Evolutionary conservation across 2,113 vertebrate species (phyloP), one percentile per base, ranked within the genome.

Genomic region (Vanacampus margaritifer): DNA sequence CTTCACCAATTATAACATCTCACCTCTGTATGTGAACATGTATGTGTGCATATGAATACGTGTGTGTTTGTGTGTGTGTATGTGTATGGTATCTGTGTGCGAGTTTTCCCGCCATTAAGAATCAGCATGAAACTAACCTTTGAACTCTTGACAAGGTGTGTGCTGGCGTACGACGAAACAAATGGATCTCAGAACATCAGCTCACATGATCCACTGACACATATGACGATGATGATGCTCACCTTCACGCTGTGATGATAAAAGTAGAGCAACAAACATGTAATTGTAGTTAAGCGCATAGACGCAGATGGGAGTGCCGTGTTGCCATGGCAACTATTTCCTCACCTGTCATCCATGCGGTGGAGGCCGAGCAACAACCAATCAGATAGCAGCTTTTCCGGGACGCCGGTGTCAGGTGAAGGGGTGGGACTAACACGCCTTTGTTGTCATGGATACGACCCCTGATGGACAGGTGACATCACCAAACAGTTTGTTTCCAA

Each of bases 261-360:
- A 32, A 32, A 32, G 54, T 19, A 57, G 26, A 57, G 32, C 54
- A 57, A 19, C 32, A 32, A 57, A 57, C 26, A 26, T 54, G 13
- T 54, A 28, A 57, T 57, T 10, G 5, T 51, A n/a, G 16, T 21
- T 46, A n/a, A 50, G 21, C 6, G 21, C 21, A 9, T 23, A 3
- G 48, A 51, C 3, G 8, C 21, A 23, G 1, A 51, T 21, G 48
- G 48, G 48, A 51, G 48, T n/a, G n/a, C 4, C 4, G 0, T 5
- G 71, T 73, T 66, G 23, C 51, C 57, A 56, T 67, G 50, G 71
- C 5, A 1, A 74, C 64, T 3, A 3, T 43, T 7, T 43, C 69
- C 63, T 1, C 10, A 95, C 94, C 94, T 95, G 75, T 93, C 90
- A 50, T 95, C 93, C 89, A 92, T 11, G 48, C 48, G 10, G 21